Base-by-base conservation (phyloP, 2,797 vertebrate species). In the Anguilla pacifica region DNA sequence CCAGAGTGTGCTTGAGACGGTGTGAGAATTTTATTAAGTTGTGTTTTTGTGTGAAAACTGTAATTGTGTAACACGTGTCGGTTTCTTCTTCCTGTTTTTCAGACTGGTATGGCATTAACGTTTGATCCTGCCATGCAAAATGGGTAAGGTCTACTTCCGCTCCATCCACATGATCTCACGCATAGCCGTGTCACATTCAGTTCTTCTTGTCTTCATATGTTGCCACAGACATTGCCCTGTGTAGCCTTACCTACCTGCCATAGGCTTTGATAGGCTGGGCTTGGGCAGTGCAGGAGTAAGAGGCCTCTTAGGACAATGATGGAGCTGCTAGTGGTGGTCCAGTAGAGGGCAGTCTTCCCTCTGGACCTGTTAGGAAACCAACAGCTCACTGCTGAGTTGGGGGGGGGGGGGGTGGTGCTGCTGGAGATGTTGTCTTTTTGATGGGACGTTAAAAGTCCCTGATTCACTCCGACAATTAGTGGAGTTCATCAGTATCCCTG, bases 61-160 rank as follows among this genome's bases (percentile, higher is more conserved):
- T n/a, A 77, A 25, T 1, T n/a, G 46, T 49, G 39, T 49, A 82
- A 83, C 43, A 25, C 49, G 28, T 81, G 55, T 46, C 51, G 15
- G 11, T 35, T 81, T 39, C 64, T 31, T 89, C 86, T 91, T 88
- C 81, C 72, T 39, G 22, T 87, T 53, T 93, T 94, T 86, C 94
- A 99, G 98, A 97, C 97, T 95, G 97, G 98, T 92, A 98, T 99
- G 98, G 96, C 98, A 25, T 94, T 99, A 96, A 98, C 98, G 86
- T 99, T 99, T 3, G 98, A 99, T 93, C 98, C 98, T 89, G 96
- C 98, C 89, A 98, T 99, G 96, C 98, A 99, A 96, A 99, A 99
- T 87, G 98, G 98, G 98, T 99, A 96, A 96, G 98, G 25, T 28
- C 22, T 43, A n/a, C 79, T 51, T 82, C 46, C 46, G n/a, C 2